Conservation (phyloP, 1,140 invertebrate species). For the Pseudomyrmex cubaensis region DNA sequence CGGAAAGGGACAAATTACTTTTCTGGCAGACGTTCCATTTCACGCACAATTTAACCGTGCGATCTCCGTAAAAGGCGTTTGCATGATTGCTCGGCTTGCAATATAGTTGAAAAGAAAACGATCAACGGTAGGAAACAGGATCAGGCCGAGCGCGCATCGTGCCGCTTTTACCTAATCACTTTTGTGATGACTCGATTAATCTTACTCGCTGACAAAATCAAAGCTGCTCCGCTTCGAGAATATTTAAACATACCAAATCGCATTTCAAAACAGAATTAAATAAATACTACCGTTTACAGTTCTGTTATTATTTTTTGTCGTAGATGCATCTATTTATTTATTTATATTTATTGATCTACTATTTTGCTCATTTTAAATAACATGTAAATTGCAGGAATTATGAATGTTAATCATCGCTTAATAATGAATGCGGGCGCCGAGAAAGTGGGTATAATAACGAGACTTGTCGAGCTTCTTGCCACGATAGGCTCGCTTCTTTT, state of each 20-base stretch:
- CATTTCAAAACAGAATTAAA: neutral
- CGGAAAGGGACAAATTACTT: slow-evolving; percentile 68
- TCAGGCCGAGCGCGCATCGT: slow-evolving; percentile 46
- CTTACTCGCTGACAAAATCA: slow-evolving; percentile 37
- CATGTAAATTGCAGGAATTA: neutral
- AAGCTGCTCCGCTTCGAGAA: slow-evolving; percentile 23
- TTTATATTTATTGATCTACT: too few species aligned
- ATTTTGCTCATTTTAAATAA: neutral
- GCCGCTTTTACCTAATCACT: slow-evolving; percentile 56
- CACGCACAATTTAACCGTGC: slow-evolving; percentile 69
- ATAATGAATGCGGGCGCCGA: neutral
- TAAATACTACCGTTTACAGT: neutral
- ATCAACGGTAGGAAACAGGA: slow-evolving; percentile 24
- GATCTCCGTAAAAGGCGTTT: slow-evolving; percentile 65
- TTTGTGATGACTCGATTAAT: slow-evolving; percentile 60
- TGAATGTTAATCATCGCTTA: neutral
- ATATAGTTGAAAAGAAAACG: slow-evolving; percentile 55
- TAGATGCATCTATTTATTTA: too few species aligned
- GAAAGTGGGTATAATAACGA: slow-evolving; percentile 76
- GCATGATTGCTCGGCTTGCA: slow-evolving; percentile 69
- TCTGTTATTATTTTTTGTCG: neutral
- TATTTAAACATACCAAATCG: neutral
- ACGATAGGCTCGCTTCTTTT: slow-evolving; percentile 92
- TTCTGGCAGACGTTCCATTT: slow-evolving; percentile 72
- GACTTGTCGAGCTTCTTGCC: slow-evolving; percentile 92